Evolutionary conservation across 2,113 vertebrate genomes (phyloP).

Genomic region (Ivindomyrus marchei): DNA sequence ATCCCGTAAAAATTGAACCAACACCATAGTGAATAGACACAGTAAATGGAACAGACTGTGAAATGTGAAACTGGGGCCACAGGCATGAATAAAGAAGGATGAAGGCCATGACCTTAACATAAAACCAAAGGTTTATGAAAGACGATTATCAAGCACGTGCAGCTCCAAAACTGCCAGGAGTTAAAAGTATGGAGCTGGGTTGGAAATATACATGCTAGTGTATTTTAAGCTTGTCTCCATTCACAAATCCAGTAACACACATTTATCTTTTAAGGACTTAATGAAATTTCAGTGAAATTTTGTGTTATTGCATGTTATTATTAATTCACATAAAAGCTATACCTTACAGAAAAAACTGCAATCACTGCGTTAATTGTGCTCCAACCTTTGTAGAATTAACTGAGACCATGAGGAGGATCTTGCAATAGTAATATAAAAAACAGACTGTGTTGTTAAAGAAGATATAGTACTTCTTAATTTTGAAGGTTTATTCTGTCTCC

Average conservation of each 20-base stretch:
- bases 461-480: neutral
- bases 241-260: neutral
- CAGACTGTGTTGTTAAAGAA: neutral
- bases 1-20: neutral
- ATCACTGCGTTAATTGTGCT: neutral
- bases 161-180: neutral
- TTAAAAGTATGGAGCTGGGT: neutral
- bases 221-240: neutral
- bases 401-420: neutral
- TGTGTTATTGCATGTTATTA: neutral
- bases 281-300: neutral
- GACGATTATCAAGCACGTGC: neutral
- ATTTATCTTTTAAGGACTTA: neutral
- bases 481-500: neutral
- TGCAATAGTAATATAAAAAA: neutral
- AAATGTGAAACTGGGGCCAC: neutral
- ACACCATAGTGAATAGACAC: neutral
- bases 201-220: neutral
- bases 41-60: neutral
- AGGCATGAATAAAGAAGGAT: neutral
- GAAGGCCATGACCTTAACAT: neutral
- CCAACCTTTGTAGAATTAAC: neutral
- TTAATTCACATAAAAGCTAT: neutral
- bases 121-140: neutral
- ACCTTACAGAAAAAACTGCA: neutral